These are phyloP conservation scores for Sigmodon hispidus DNA, from an alignment of 2,113 vertebrate genomes.

Conservation along the genomic window DNA sequence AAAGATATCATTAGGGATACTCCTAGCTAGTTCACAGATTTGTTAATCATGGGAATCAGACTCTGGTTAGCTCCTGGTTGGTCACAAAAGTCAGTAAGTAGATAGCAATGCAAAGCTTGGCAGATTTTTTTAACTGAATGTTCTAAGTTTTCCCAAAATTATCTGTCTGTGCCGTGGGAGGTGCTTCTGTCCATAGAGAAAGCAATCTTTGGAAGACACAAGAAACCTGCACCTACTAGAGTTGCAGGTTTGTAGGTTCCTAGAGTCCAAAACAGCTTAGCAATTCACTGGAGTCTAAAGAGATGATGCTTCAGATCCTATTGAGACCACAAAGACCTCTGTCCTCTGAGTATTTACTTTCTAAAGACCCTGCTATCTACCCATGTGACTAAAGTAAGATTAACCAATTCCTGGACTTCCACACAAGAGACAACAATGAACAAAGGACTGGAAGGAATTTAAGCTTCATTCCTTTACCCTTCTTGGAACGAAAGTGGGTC, in stretches of 20 bases:
- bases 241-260: slow-evolving; percentile 23
- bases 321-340: not conserved
- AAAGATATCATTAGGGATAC: not conserved
- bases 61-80: not conserved
- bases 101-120: slow-evolving; percentile 10
- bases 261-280: not conserved
- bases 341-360: slow-evolving; percentile 17
- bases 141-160: not conserved
- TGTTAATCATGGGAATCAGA: not conserved
- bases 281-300: not conserved
- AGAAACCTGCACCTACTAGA: too few species aligned
- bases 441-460: slow-evolving; percentile 41
- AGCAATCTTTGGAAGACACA: not conserved
- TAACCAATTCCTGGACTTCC: slow-evolving; percentile 28
- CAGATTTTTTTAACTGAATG: not conserved
- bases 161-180: not conserved
- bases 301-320: not conserved
- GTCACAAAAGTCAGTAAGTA: not conserved
- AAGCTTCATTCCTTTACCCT: slow-evolving; percentile 2
- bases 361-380: not conserved
- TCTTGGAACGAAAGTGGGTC: not conserved
- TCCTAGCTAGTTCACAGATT: not conserved
- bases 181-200: not conserved
- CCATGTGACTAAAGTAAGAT: not conserved
- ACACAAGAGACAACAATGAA: slow-evolving; percentile 33